These are phyloP conservation scores for Margaritifera margaritifera DNA, from an alignment of 2,888 invertebrate species.

Conservation along the genomic window DNA sequence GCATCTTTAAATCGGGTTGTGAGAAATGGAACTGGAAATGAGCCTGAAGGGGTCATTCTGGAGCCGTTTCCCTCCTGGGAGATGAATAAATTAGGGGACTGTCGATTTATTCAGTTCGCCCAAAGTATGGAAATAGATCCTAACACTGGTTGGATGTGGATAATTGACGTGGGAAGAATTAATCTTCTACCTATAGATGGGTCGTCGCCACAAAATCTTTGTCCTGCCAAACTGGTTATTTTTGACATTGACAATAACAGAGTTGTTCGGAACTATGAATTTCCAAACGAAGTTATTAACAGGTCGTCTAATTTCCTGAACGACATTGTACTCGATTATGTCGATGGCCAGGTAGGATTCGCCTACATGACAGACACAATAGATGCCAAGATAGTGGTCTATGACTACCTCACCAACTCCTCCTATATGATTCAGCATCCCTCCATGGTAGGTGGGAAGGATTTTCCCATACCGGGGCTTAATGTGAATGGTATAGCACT, in stretches of 20 bases:
- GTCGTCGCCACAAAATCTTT: constrained; percentile 16
- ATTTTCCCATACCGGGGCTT: too few species aligned
- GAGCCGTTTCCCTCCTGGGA: constrained; percentile 31
- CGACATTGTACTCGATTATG: constrained; percentile 37
- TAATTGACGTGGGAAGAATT: constrained; percentile 39
- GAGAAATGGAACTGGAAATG: constrained; percentile 9
- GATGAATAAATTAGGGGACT: constrained; percentile 29
- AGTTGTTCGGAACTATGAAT: constrained; percentile 15
- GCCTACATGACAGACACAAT: constrained; percentile 36
- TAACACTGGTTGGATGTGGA: constrained; percentile 41
- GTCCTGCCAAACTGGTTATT: constrained; percentile 35
- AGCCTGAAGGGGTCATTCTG: constrained; percentile 8
- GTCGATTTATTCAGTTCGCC: constrained; percentile 32
- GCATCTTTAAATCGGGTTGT: constrained; percentile 31
- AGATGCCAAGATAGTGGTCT: constrained; percentile 27
- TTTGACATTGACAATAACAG: constrained; percentile 14
- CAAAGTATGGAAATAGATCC: constrained; percentile 44
- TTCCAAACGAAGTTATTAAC: constrained; percentile 27
- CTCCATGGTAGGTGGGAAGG: constrained; percentile 18
- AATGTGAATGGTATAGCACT: constrained; percentile 35
- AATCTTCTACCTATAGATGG: constrained; percentile 10
- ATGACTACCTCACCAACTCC: constrained; percentile 17
- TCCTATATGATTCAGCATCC: constrained; percentile 25
- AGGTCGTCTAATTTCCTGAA: constrained; percentile 30
- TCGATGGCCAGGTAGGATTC: constrained; percentile 19